Percentiles rank a stretch among this genome's conserved stretches.
Conservation (phyloP, 2,888 invertebrate species). For the Papilio gigon region DNA sequence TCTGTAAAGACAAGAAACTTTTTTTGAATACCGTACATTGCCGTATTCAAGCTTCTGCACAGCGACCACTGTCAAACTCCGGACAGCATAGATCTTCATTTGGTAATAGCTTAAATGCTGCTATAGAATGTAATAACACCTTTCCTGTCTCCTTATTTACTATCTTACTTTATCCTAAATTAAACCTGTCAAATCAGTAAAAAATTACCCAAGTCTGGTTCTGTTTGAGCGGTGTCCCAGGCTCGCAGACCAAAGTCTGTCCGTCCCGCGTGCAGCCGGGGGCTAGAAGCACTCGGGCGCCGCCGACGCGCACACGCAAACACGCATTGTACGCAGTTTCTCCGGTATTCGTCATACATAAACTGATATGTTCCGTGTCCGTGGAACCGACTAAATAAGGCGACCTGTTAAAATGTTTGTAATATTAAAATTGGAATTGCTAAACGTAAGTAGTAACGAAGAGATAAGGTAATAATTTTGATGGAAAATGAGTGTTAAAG, state of each 20-base stretch:
- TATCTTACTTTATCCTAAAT: too few species aligned
- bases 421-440: too few species aligned
- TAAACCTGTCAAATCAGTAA: not conserved
- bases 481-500: too few species aligned
- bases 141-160: not conserved
- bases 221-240: slow-evolving; percentile 32
- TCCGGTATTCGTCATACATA: slow-evolving; percentile 54
- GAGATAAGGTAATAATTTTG: too few species aligned
- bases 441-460: too few species aligned
- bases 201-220: slow-evolving; percentile 42
- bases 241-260: slow-evolving; percentile 39
- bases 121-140: too few species aligned
- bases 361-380: slow-evolving; percentile 44
- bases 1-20: slow-evolving; percentile 39
- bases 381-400: slow-evolving; percentile 58
- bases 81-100: too few species aligned
- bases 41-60: too few species aligned
- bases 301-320: slow-evolving; percentile 47
- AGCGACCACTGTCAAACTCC: too few species aligned
- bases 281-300: slow-evolving; percentile 44
- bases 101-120: too few species aligned
- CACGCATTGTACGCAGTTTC: slow-evolving; percentile 63
- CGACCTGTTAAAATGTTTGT: slow-evolving; percentile 39
- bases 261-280: slow-evolving; percentile 43
- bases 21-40: slow-evolving; percentile 4